Evolutionary conservation across 2,888 invertebrate species (phyloP).

Genomic region (Perizoma affinitatum): DNA sequence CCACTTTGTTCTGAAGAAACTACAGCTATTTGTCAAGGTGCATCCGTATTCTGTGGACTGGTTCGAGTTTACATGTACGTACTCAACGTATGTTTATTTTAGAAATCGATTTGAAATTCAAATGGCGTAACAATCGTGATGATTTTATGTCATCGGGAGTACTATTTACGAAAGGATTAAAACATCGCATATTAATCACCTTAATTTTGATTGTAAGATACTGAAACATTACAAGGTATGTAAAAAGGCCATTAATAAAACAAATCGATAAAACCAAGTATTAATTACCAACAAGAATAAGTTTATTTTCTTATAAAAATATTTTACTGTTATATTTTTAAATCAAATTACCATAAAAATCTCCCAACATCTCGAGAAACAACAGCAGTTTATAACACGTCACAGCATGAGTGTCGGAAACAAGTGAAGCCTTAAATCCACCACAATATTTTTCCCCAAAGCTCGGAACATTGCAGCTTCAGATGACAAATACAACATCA

Average conservation of each 20-base stretch:
- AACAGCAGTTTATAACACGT: conserved; percentile 23
- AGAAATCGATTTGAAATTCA: conserved; percentile 12
- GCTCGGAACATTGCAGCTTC: conserved; percentile 49
- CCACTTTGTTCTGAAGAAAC: conserved; percentile 74
- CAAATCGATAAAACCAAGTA: neutral
- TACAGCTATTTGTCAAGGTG: conserved; percentile 74
- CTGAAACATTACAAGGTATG: too few relatives aligned
- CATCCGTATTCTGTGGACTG: conserved; percentile 66
- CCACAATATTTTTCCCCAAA: conserved; percentile 36
- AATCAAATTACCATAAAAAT: conserved; percentile 19
- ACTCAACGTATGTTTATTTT: conserved; percentile 14
- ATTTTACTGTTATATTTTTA: neutral
- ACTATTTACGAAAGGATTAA: too few relatives aligned
- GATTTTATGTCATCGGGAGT: neutral
- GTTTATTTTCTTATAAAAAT: neutral
- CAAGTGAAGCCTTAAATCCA: conserved; percentile 34
- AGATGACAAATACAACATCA: conserved; percentile 59
- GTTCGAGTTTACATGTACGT: conserved; percentile 45
- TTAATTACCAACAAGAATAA: neutral
- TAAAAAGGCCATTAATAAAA: too few relatives aligned
- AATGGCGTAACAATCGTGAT: conserved; percentile 9
- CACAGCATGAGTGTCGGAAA: conserved; percentile 33
- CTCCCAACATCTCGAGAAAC: conserved; percentile 17
- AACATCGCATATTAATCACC: too few relatives aligned
- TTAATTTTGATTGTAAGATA: too few relatives aligned